phyloP scores from a whole-genome alignment of 1,140 invertebrate species.

The Lerema accius region DNA sequence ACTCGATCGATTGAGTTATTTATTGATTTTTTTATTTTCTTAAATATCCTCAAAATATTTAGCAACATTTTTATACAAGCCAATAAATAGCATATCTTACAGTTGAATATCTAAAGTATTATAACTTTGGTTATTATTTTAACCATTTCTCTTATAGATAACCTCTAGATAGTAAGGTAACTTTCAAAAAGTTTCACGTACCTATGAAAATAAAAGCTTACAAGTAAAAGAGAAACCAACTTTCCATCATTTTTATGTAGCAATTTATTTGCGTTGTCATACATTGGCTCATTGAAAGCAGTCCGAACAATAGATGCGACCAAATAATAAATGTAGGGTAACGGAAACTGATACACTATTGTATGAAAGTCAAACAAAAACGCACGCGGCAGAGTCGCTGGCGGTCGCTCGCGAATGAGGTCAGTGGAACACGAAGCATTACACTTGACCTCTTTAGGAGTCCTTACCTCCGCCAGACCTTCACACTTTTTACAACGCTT shows the following conservation, averaged over 20 bases:
- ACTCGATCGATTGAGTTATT: too few relatives aligned
- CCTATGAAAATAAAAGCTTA: background rate
- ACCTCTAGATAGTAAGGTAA: too few relatives aligned
- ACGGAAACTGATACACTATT: conserved; percentile 59
- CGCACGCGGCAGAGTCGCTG: conserved; percentile 45
- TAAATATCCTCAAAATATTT: too few relatives aligned
- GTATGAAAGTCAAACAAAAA: conserved; percentile 69
- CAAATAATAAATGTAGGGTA: conserved; percentile 24
- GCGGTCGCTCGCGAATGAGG: conserved; percentile 72
- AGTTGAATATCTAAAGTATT: too few relatives aligned
- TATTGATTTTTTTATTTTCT: too few relatives aligned
- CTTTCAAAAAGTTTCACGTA: too few relatives aligned
- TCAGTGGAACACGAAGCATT: conserved; percentile 79
- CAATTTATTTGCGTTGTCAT: conserved; percentile 3
- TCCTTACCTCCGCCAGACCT: conserved; percentile 81
- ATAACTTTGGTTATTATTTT: too few relatives aligned
- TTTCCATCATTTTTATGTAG: conserved; percentile 13
- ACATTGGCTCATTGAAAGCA: background rate
- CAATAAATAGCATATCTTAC: too few relatives aligned
- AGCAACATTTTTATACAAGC: too few relatives aligned
- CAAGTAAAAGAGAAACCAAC: conserved; percentile 2
- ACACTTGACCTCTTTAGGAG: conserved; percentile 82
- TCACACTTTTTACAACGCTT: conserved; percentile 81
- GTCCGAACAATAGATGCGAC: conserved; percentile 16
- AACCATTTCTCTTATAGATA: too few relatives aligned